Base-by-base conservation (phyloP, 1,140 invertebrate genomes). In the Leucophenga varia region DNA sequence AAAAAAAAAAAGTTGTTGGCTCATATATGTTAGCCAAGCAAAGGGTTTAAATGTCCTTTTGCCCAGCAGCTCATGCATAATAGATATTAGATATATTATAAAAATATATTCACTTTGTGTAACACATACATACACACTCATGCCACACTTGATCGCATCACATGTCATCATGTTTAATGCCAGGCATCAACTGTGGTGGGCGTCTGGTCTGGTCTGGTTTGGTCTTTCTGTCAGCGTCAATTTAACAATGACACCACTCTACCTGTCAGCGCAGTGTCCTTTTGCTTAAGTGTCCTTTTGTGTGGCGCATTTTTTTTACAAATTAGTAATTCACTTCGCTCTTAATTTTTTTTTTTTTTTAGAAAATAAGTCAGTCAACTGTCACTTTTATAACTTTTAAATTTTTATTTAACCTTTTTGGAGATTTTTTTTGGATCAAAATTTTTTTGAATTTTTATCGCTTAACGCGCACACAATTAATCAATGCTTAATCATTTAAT, bases 1-100 rank as follows among this genome's bases (percentile, higher is more conserved):
- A 67, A 25, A 25, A 25, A 10, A 25, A 25, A 6, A 10, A 25
- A 25, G 22, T 25, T 25, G 22, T 6, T 25, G 10, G 22, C 22
- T 10, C 22, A 25, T 25, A 6, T 10, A 6, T 10, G 10, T 25
- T 10, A 10, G 64, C 25, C 47, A n/a, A 2, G 4, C 16, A 59
- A 69, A 69, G 58, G 64, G 61, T 64, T 68, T 64, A 45, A 17
- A 9, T 16, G 49, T 41, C 34, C 30, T 14, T n/a, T 44, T 21
- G 41, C 35, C 30, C 48, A 52, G 56, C 51, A 59, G 52, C 59
- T 67, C 61, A 64, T 72, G 53, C 68, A 72, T 72, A 72, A 72
- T 72, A 68, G 61, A 72, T n/a, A n/a, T n/a, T n/a, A n/a, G n/a
- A n/a, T 72, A 72, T 68, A 60, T 72, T 71, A 68, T 71, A 72